Evolutionary conservation across 1,140 invertebrate genomes (phyloP).

Genomic region (Amyelois transitella): DNA sequence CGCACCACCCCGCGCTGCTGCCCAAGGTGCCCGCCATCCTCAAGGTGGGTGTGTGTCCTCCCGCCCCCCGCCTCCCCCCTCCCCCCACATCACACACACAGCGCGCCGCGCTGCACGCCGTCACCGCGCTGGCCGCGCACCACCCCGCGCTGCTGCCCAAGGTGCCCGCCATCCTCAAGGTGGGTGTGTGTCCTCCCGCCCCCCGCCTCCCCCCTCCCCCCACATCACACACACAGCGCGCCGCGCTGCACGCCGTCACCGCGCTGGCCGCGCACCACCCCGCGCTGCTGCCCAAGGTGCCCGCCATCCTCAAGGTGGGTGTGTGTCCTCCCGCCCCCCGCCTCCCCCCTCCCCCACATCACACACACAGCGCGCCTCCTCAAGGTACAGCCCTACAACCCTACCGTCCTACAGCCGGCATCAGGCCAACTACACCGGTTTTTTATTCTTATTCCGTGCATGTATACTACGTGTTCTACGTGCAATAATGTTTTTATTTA

Average conservation of each 20-base stretch:
- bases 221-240: slow-evolving; percentile 94
- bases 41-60: slow-evolving; percentile 61
- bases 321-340: slow-evolving; percentile 41
- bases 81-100: slow-evolving; percentile 93
- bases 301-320: slow-evolving; percentile 85
- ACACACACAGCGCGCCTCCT: slow-evolving; percentile 96
- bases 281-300: slow-evolving; percentile 88
- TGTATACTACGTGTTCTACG: too few relatives aligned
- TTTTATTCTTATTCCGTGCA: too few relatives aligned
- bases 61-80: slow-evolving; percentile 81
- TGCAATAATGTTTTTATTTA: too few relatives aligned
- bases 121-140: slow-evolving; percentile 94
- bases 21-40: slow-evolving; percentile 72
- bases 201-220: slow-evolving; percentile 86
- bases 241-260: slow-evolving; percentile 96
- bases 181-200: slow-evolving; percentile 61
- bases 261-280: slow-evolving; percentile 91
- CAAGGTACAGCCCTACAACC: too few relatives aligned
- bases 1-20: slow-evolving; percentile 73
- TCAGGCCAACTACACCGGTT: too few relatives aligned
- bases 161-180: slow-evolving; percentile 89
- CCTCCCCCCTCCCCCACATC: slow-evolving; percentile 92
- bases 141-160: slow-evolving; percentile 88
- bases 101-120: slow-evolving; percentile 94
- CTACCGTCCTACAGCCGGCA: too few relatives aligned